These are phyloP conservation scores for Parambassis ranga DNA, from an alignment of 2,797 vertebrate species.

Conservation along the genomic window DNA sequence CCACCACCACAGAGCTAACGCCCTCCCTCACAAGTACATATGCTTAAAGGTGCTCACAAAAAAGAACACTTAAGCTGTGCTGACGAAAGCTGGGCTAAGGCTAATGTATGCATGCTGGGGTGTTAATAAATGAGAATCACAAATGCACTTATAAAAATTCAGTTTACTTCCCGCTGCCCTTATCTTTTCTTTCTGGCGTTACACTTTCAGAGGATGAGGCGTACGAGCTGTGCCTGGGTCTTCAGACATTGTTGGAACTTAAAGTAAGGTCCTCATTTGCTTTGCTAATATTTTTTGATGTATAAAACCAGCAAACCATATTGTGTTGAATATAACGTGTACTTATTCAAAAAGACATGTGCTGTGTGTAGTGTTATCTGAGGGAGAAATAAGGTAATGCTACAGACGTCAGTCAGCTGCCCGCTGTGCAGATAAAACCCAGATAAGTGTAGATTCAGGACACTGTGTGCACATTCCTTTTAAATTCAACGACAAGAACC, in stretches of 20 bases:
- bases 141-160: background rate
- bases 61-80: slow-evolving; percentile 11
- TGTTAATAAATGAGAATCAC: slow-evolving; percentile 11
- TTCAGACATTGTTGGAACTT: slow-evolving; percentile 89
- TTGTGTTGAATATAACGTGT: no score
- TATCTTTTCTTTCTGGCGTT: slow-evolving; percentile 23
- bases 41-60: background rate
- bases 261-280: slow-evolving; percentile 82
- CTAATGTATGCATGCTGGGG: slow-evolving; percentile 16
- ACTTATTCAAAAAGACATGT: no score
- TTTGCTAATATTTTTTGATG: slow-evolving; percentile 16
- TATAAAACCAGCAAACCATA: no score
- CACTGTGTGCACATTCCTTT: slow-evolving; percentile 18
- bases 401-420: background rate
- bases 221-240: slow-evolving; percentile 88
- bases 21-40: background rate
- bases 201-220: slow-evolving; percentile 84
- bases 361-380: no score
- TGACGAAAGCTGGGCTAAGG: slow-evolving; percentile 2
- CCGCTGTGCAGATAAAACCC: slow-evolving; percentile 14
- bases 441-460: slow-evolving; percentile 17
- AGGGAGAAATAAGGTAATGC: background rate
- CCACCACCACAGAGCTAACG: background rate
- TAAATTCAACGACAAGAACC: background rate
- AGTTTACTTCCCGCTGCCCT: background rate